Evolutionary conservation across 2,797 vertebrate species (phyloP), one percentile per base, ranked within the genome.

Genomic region (Amphiprion clarkii): DNA sequence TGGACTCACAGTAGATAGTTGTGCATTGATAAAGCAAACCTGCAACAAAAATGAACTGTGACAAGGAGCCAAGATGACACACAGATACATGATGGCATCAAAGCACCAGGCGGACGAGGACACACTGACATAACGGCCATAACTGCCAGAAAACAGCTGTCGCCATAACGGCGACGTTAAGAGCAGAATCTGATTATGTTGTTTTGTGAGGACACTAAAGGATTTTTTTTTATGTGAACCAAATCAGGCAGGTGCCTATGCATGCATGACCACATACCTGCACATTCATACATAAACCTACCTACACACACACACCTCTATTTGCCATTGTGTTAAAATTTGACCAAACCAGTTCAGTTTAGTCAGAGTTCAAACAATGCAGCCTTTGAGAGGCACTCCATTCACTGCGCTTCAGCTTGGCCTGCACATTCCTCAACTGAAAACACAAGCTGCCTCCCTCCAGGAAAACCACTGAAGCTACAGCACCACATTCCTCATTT

Each of bases 1-100:
- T 90, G 91, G 89, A 90, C 91, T 84, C 76, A 0, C 87, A 91
- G 88, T 90, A 93, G 92, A 93, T 89, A 88, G 89, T 88, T 87
- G 85, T 81, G 87, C 88, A 90, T 85, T 71, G 91, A 92, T 89
- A 88, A 87, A 89, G 91, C 87, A 91, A 81, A 88, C 79, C 64
- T 74, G 86, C 83, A 81, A 92, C 88, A 90, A 87, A 92, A 89
- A 89, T 81, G 23, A 87, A 90, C 85, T 83, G 79, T 89, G 91
- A 92, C 91, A 88, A 87, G 78, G 29, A 82, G 87, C 88, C 90
- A 90, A 76, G 74, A 89, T 80, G 87, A 87, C 84, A 87, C 78
- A 76, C 64, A 31, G 75, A 80, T 67, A 86, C 86, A 87, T 62
- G 57, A 79, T 2, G 13, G 68, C 82, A 83, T 89, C 83, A 82